Percentiles rank a stretch among this genome's conserved stretches.
Evolutionary conservation across 2,888 invertebrate genomes (phyloP).

Genomic region (Sepiola atlantica): DNA sequence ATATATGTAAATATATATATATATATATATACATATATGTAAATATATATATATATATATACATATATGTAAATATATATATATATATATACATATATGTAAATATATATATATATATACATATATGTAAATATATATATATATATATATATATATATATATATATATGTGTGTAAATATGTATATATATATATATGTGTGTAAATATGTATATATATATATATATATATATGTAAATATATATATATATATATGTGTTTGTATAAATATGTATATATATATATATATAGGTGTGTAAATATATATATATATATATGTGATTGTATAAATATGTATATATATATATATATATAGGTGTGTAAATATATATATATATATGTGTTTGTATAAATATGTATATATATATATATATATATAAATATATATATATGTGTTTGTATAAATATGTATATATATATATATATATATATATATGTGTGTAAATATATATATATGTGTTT

Average conservation of each 20-base stretch:
- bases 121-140: background rate
- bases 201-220: background rate
- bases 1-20: background rate
- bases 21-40: no score
- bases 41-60: background rate
- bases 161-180: background rate
- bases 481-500: background rate
- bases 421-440: background rate
- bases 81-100: background rate
- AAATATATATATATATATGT: background rate
- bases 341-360: background rate
- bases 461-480: background rate
- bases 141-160: background rate
- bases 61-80: background rate
- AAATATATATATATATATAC: background rate
- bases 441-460: background rate
- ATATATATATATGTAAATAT: background rate
- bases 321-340: background rate
- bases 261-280: background rate
- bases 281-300: background rate
- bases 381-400: background rate
- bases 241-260: background rate
- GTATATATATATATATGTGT: background rate
- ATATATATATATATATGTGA: background rate
- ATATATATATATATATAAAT: background rate